Evolutionary conservation across 2,888 invertebrate species (phyloP).

Genomic region (Cecidostiba fungosa): DNA sequence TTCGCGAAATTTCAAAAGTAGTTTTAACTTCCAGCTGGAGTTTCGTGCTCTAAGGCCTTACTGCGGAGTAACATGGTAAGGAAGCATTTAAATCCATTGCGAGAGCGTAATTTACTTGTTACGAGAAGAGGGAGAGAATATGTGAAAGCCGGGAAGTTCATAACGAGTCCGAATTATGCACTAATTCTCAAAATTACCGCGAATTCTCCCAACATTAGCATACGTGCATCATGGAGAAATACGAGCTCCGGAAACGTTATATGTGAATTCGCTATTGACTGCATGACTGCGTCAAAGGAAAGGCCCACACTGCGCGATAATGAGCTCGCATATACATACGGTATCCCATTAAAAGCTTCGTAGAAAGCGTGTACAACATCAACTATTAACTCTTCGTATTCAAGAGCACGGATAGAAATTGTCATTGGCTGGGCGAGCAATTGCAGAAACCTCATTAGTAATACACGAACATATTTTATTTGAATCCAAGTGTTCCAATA

Average conservation of each 20-base stretch:
- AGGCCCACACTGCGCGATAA: not conserved
- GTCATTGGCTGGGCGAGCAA: not conserved
- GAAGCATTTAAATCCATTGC: not conserved
- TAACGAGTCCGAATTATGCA: not conserved
- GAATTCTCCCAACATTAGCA: not conserved
- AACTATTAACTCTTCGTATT: not conserved
- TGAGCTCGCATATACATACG: not conserved
- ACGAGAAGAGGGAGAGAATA: not conserved
- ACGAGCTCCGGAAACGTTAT: not conserved
- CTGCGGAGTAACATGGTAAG: not conserved
- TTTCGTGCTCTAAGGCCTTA: not conserved
- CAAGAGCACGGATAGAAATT: not conserved
- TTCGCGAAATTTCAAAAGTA: not conserved
- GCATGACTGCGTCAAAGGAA: not conserved
- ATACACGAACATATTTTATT: not conserved
- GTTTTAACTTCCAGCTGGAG: not conserved
- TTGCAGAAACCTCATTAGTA: not conserved
- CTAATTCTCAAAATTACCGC: not conserved
- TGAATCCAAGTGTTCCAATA: not conserved
- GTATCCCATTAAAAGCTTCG: not conserved
- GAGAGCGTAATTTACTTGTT: not conserved
- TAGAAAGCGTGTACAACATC: not conserved
- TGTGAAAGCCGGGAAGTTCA: not conserved
- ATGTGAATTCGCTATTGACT: conserved; percentile 5
- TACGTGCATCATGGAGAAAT: not conserved